Evolutionary conservation across 1,140 invertebrate genomes (phyloP), one percentile per base, ranked within the genome.

Genomic region (Cotesia typhae): DNA sequence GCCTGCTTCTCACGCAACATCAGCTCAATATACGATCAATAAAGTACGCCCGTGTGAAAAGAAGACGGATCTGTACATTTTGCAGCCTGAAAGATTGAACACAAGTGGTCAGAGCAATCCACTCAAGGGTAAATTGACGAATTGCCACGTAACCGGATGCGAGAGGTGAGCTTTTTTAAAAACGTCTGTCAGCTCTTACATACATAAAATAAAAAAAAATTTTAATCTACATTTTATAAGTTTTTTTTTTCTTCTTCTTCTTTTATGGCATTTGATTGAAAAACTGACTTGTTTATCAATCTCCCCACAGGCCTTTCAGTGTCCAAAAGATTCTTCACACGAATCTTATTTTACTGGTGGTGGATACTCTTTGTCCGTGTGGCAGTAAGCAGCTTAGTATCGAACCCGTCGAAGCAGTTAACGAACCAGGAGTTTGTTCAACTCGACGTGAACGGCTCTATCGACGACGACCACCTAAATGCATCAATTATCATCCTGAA

Each of bases 261-360:
- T 41, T 66, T 10, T 4, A 10, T 59, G 38, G 10, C 5, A 28
- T 64, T 65, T 4, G 28, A 28, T 28, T 28, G 28, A 28, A 28
- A 28, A 28, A 55, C 51, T 36, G 9, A 55, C 75, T 75, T 64
- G 9, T 74, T 63, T 70, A 47, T 12, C 41, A 9, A 35, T 75
- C 70, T 71, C 78, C 78, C 4, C 7, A 9, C 84, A 95, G 94
- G 76, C 94, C 94, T 10, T 97, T 97, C 86, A 96, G 95, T 84
- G 95, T 96, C 9, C 95, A 97, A 80, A 95, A 95, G 87, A 95
- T 97, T 77, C 94, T 92, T 52, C 93, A 95, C 80, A 96, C 95
- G 77, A 97, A 97, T 88, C 85, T 97, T 60, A 95, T 97, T 66
- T 86, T 97, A 67, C 86, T 97, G 35, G 95, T 96, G 53, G 94